phyloP scores from a whole-genome alignment of 2,888 invertebrate genomes.

The Phengaris arion region DNA sequence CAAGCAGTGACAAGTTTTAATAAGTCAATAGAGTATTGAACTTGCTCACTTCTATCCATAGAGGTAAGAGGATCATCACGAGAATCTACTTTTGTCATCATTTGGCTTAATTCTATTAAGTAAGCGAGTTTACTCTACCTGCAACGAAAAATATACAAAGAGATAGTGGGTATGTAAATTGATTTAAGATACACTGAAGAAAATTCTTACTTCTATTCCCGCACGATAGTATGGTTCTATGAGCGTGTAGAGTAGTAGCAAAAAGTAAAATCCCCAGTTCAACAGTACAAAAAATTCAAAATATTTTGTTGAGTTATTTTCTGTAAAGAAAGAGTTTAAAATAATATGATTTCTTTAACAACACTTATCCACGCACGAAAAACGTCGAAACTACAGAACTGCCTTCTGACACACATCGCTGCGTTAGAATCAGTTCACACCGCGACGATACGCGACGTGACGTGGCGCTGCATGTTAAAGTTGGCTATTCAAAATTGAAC shows the following conservation, averaged over 20 bases:
- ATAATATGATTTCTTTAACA: neutral
- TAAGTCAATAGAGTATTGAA: constrained; percentile 1
- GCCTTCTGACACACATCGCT: too few species aligned
- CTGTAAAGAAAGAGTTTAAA: neutral
- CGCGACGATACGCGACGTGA: too few species aligned
- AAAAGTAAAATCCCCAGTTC: neutral
- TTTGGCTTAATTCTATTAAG: neutral
- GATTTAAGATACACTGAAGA: neutral
- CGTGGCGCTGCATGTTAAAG: too few species aligned
- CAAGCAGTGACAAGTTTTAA: neutral
- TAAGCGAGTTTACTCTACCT: neutral
- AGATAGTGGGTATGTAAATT: neutral
- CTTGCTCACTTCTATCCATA: neutral
- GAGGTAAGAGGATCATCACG: neutral
- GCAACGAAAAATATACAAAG: neutral
- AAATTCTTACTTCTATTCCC: neutral
- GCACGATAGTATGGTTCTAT: neutral
- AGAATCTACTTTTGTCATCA: neutral
- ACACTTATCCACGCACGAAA: too few species aligned
- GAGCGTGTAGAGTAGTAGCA: neutral
- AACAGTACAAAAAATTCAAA: neutral
- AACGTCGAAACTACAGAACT: too few species aligned
- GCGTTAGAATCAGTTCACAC: too few species aligned
- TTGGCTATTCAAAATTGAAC: too few species aligned
- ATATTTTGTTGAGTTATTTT: neutral